Base-by-base conservation (phyloP, 2,888 invertebrate genomes). In the Cryptocheilus praepositus region DNA sequence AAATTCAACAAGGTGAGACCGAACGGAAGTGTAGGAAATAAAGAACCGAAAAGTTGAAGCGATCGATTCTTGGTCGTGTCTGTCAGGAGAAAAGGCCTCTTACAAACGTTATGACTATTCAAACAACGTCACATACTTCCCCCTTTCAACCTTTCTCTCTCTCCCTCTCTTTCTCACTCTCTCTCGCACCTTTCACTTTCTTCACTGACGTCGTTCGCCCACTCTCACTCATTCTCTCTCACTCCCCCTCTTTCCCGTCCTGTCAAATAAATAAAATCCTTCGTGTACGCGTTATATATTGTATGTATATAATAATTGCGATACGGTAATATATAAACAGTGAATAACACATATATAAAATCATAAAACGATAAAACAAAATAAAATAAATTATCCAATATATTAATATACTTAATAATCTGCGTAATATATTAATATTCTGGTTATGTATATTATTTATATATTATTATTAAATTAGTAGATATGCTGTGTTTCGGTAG, bases 291-390 rank as follows among this genome's bases (percentile, higher is more conserved):
- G 57, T 57, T 73, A 79, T 65, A 73, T 66, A 71, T 76, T 79
- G 64, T 76, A 67, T 56, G 58, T 67, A 65, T 65, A 51, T 55
- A 46, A 45, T 58, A 55, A 73, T 54, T 76, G 69, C 68, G 64
- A 67, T 60, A 19, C 25, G 68, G 68, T 70, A 80, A 79, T 79
- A 80, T 70, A 79, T 83, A 83, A 86, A 85, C 85, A 86, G 83
- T 82, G 79, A 85, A 86, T 85, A 86, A 86, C 86, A 85, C 81
- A 80, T 85, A 86, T 82, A 85, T 86, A 88, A 87, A 88, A 88
- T 88, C 85, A 87, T 87, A 88, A 88, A 88, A 88, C 86, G 84
- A 85, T 86, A 87, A 88, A 86, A 88, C 87, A 87, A 87, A 85
- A 86, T 85, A 84, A 83, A 86, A 88, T 86, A 87, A 88, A 88